Base-by-base conservation (phyloP, 2,888 invertebrate species). In the Trichopria drosophilae region DNA sequence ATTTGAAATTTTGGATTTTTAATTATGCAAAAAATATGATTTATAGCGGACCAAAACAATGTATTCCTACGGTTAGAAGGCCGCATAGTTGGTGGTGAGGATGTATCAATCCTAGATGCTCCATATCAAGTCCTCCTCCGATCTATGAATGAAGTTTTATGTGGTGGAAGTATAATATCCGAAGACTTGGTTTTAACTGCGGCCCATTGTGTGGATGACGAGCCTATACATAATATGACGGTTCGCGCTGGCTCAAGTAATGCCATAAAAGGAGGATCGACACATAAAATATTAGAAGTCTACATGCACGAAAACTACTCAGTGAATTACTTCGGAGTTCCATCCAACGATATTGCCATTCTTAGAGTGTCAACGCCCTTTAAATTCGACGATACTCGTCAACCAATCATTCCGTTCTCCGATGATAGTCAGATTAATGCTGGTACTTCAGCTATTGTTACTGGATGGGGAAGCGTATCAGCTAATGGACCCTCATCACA, bases 121-220 rank as follows among this genome's bases (percentile, higher is more conserved):
- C 80, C 81, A 0, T 77, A 79, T 58, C 80, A 80, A 58, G 78
- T 79, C 1, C 79, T 80, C 0, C 51, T 80, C 1, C 56, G 76
- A 12, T 3, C 4, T 7, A 9, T 4, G 16, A 80, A 80, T 1
- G 32, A 59, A 55, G 6, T 59, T 20, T 68, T 72, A 1, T 84
- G 84, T 58, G 83, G 84, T 1, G 83, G 81, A 1, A 74, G 80
- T 1, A 77, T 81, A 6, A 72, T 84, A 4, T 76, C 77, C 20
- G 72, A 64, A 10, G 71, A 76, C 24, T 76, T 78, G 6, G 71
- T 83, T 1, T 48, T 84, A 0, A 83, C 82, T 1, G 83, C 84
- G 7, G 84, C 81, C 1, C 83, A 84, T 61, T 84, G 84, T 56
- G 64, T 79, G 39, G 56, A 62, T 22, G 75, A 76, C 35, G 18